phyloP scores from a whole-genome alignment of 2,797 vertebrate genomes.

The Sebastes nivosus region DNA sequence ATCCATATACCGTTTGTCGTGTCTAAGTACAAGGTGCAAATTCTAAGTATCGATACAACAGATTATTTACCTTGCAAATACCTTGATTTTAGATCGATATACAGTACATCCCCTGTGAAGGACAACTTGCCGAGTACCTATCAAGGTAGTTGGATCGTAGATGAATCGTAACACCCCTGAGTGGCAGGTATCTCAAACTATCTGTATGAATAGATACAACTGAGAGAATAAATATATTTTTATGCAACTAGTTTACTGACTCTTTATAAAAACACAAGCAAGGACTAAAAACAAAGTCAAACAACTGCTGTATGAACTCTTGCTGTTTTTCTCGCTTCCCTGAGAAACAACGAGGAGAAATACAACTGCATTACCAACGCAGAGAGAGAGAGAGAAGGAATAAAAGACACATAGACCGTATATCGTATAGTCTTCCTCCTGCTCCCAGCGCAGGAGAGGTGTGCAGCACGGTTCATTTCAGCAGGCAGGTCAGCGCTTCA shows the following conservation, averaged over 20 bases:
- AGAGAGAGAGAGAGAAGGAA: not conserved
- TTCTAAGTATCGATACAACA: too few relatives aligned
- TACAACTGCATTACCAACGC: slow-evolving; percentile 1
- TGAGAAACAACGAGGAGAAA: not conserved
- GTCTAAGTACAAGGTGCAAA: too few relatives aligned
- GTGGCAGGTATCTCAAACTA: too few relatives aligned
- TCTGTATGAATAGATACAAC: too few relatives aligned
- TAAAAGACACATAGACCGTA: slow-evolving; percentile 29
- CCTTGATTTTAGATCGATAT: too few relatives aligned
- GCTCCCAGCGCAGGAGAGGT: slow-evolving; percentile 22
- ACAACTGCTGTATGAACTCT: slow-evolving; percentile 17
- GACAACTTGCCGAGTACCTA: too few relatives aligned
- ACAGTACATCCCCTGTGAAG: too few relatives aligned
- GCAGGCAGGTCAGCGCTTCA: slow-evolving; percentile 73
- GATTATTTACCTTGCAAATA: too few relatives aligned
- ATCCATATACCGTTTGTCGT: rapidly evolving
- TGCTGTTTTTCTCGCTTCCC: not conserved
- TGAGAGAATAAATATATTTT: not conserved
- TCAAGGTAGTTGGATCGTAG: too few relatives aligned
- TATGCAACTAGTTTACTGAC: not conserved
- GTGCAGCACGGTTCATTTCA: slow-evolving; percentile 56
- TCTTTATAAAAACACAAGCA: not conserved
- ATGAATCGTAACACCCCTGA: too few relatives aligned
- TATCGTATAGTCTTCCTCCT: slow-evolving; percentile 17
- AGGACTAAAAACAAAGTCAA: not conserved